Conservation (phyloP, 2,797 vertebrate species). For the Vultur gryphus region DNA sequence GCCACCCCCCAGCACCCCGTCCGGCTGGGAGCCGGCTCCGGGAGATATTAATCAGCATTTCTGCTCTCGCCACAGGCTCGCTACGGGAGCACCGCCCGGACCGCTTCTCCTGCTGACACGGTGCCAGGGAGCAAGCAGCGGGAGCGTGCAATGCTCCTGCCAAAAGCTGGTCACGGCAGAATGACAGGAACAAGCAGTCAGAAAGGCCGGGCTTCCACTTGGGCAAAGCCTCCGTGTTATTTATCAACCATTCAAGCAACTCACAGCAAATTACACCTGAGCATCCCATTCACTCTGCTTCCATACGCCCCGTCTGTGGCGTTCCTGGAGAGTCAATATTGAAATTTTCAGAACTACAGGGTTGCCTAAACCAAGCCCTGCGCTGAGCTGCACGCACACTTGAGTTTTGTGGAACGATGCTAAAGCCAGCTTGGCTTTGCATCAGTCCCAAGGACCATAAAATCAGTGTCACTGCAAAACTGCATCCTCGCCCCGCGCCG, state of each 20-base stretch:
- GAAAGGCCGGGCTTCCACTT: not conserved
- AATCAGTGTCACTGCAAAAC: fast-evolving
- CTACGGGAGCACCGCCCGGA: fast-evolving
- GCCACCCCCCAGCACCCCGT: not conserved
- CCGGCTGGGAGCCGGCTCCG: not conserved
- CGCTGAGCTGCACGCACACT: not conserved
- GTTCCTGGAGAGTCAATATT: fast-evolving
- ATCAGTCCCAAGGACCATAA: not conserved
- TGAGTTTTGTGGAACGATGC: fast-evolving
- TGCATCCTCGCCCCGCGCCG: not conserved
- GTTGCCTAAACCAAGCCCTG: not conserved
- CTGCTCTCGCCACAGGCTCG: not conserved
- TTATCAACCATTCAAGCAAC: not conserved
- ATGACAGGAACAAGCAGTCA: not conserved
- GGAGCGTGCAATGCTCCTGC: fast-evolving
- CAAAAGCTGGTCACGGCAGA: not conserved
- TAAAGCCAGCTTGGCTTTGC: not conserved
- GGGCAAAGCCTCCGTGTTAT: not conserved
- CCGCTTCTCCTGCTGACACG: not conserved
- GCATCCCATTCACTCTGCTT: not conserved
- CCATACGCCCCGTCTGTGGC: fast-evolving
- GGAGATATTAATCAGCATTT: not conserved
- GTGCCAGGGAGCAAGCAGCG: fast-evolving
- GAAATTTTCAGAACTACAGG: not conserved
- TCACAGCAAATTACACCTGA: not conserved